Evolutionary conservation across 2,888 invertebrate species (phyloP).

Genomic region (Thumatha senex): DNA sequence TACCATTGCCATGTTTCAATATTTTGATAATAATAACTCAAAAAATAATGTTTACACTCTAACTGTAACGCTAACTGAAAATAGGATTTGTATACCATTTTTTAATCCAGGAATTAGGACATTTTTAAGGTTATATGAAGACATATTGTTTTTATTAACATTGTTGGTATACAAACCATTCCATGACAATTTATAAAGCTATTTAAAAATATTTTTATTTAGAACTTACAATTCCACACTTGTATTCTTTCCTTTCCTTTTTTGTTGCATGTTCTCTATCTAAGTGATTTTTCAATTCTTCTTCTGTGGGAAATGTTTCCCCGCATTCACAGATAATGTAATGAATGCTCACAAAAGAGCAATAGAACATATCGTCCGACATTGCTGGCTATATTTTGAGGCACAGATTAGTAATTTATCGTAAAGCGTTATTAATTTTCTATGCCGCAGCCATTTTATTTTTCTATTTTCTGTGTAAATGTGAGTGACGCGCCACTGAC

Average conservation of each 20-base stretch:
- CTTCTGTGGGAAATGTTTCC: conserved; percentile 61
- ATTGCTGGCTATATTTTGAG: conserved; percentile 25
- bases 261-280: conserved; percentile 54
- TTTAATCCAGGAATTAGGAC: too few species aligned
- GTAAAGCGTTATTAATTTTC: conserved; percentile 38
- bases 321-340: conserved; percentile 74
- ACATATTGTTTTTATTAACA: not conserved
- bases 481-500: conserved; percentile 1
- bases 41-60: too few species aligned
- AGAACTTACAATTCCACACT: conserved; percentile 47
- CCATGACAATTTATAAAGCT: not conserved
- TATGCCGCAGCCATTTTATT: conserved; percentile 41
- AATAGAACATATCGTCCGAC: conserved; percentile 55
- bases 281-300: conserved; percentile 53
- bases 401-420: conserved; percentile 56
- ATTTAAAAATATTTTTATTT: not conserved
- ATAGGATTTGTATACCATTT: too few species aligned
- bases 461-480: conserved; percentile 38
- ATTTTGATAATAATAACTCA: too few species aligned
- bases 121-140: too few species aligned
- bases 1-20: too few species aligned
- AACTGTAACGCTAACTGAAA: too few species aligned
- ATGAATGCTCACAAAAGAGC: conserved; percentile 65
- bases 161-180: not conserved
- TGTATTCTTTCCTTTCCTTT: conserved; percentile 51